These are phyloP conservation scores for Euwallacea similis DNA, from an alignment of 1,140 invertebrate genomes.

Conservation along the genomic window DNA sequence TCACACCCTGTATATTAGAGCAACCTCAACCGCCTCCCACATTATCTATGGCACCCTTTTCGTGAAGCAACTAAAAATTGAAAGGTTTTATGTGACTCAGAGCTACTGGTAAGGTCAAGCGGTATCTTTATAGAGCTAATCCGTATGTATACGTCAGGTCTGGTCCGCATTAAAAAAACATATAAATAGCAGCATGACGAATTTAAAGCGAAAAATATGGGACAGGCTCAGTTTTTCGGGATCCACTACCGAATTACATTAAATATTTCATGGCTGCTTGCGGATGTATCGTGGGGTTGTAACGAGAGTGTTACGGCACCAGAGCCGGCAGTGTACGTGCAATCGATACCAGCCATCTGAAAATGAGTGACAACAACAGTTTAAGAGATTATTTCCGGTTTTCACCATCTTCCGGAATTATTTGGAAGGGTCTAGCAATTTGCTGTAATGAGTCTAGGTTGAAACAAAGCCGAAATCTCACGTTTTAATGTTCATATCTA, in stretches of 20 bases:
- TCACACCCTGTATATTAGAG: no score
- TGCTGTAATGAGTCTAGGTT: not conserved
- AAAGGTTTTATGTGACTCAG: not conserved
- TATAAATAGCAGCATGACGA: constrained; percentile 35
- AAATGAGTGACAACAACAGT: constrained; percentile 39
- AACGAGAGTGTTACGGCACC: constrained; percentile 32
- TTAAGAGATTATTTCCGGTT: constrained; percentile 39
- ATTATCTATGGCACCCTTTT: no score
- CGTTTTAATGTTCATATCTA: no score
- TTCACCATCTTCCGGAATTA: constrained; percentile 30
- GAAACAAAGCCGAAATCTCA: no score
- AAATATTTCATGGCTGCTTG: constrained; percentile 37
- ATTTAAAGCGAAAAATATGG: constrained; percentile 40
- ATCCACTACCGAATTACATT: constrained; percentile 40
- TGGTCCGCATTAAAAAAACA: constrained; percentile 34
- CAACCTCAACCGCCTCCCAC: no score
- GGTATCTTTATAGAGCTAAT: constrained; percentile 31
- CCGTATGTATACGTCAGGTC: constrained; percentile 34
- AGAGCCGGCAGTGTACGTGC: constrained; percentile 26
- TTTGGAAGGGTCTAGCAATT: constrained; percentile 8
- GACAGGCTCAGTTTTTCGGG: constrained; percentile 37
- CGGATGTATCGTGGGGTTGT: constrained; percentile 35
- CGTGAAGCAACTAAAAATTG: not conserved
- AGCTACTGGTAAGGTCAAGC: constrained; percentile 6
- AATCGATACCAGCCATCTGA: constrained; percentile 37